phyloP scores from a whole-genome alignment of 2,888 invertebrate genomes.

The Agapostemon virescens region DNA sequence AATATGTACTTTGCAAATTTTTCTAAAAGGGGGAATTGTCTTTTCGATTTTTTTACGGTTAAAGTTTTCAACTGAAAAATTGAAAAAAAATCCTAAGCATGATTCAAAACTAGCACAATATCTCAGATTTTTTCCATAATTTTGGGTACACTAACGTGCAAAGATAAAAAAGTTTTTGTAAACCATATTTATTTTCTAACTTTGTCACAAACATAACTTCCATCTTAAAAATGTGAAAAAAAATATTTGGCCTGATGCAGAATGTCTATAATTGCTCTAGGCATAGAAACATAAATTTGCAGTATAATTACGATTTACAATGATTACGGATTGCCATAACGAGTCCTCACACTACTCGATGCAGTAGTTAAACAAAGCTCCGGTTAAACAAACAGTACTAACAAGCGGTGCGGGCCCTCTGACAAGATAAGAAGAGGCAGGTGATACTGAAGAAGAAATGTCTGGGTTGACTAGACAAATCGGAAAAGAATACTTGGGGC shows the following conservation, averaged over 20 bases:
- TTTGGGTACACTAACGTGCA: background rate
- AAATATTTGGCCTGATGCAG: background rate
- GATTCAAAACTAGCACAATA: background rate
- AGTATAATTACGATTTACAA: background rate
- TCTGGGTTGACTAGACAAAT: conserved; percentile 3
- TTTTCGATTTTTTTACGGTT: too few species aligned
- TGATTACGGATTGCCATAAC: background rate
- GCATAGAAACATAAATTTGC: background rate
- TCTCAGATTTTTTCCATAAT: background rate
- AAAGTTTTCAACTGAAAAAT: background rate
- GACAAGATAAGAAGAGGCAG: conserved; percentile 3
- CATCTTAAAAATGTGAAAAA: background rate
- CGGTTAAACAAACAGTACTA: background rate
- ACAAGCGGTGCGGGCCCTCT: background rate
- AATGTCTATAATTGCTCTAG: background rate
- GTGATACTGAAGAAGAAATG: conserved; percentile 1
- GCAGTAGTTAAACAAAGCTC: background rate
- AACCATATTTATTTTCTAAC: too few species aligned
- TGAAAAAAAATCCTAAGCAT: background rate
- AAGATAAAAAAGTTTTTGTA: background rate
- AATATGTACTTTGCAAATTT: too few species aligned
- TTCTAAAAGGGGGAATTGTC: too few species aligned
- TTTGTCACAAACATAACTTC: too few species aligned
- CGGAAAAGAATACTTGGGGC: background rate
- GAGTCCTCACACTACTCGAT: background rate